A percentile compares a stretch with the other conserved stretches of the same genome.
Conservation (phyloP, 2,888 invertebrate species). For the Monoplex corrugatus region DNA sequence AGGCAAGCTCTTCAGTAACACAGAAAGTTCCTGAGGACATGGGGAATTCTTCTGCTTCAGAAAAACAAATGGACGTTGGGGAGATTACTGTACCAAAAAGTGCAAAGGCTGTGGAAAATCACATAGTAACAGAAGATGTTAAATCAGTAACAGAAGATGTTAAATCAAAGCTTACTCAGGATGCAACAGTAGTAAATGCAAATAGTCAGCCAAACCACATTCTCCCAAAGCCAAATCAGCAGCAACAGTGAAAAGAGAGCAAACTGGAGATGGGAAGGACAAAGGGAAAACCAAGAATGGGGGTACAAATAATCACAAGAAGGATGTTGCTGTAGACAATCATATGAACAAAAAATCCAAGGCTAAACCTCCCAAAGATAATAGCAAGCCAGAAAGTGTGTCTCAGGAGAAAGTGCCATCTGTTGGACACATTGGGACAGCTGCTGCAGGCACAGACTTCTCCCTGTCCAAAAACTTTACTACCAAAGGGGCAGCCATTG, state of each 20-base stretch:
- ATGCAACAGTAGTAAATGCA: neutral
- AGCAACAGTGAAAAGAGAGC: neutral
- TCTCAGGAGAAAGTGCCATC: neutral
- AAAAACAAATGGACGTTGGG: neutral
- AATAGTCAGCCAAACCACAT: constrained; percentile 28
- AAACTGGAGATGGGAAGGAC: constrained; percentile 6
- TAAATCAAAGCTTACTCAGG: neutral
- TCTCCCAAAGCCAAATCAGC: neutral
- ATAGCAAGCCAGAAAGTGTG: constrained; percentile 8
- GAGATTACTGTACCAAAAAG: neutral
- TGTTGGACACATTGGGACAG: too few relatives aligned
- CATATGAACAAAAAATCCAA: constrained; percentile 62
- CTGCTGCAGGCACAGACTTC: neutral
- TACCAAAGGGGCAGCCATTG: neutral
- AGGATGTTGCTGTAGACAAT: neutral
- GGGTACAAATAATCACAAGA: neutral
- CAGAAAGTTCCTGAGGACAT: constrained; percentile 35
- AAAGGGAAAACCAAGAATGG: constrained; percentile 23
- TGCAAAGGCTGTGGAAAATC: neutral
- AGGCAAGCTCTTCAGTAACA: neutral
- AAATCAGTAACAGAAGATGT: too few relatives aligned
- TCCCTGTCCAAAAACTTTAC: neutral
- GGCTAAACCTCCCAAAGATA: constrained; percentile 55
- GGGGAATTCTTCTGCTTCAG: constrained; percentile 46
- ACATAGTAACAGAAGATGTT: too few relatives aligned